These are phyloP conservation scores for Ornithoptera alexandrae DNA, from an alignment of 2,888 invertebrate genomes.

Conservation along the genomic window DNA sequence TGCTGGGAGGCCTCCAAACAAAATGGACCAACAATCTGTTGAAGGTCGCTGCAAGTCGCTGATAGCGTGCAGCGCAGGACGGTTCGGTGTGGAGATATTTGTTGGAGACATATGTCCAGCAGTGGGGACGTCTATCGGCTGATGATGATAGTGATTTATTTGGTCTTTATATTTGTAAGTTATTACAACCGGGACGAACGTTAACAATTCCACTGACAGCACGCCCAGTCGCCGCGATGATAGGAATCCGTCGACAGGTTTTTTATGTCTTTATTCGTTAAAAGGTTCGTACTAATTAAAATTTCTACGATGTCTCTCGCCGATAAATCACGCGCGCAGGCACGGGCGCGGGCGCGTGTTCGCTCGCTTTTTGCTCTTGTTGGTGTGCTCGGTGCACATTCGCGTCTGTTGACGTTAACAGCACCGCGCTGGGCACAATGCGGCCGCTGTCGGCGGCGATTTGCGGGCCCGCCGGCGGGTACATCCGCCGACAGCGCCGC, in stretches of 20 bases:
- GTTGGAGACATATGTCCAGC: too few relatives aligned
- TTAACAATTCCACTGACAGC: too few relatives aligned
- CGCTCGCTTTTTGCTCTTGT: constrained; percentile 39
- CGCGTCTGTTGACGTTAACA: constrained; percentile 46
- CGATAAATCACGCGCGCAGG: constrained; percentile 43
- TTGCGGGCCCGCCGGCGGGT: constrained; percentile 40
- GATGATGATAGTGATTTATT: too few relatives aligned
- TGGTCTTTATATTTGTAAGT: too few relatives aligned
- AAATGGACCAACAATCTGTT: too few relatives aligned
- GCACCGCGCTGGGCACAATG: constrained; percentile 45
- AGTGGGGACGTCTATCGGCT: too few relatives aligned
- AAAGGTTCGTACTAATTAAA: constrained; percentile 51
- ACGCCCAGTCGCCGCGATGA: too few relatives aligned
- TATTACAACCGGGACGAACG: too few relatives aligned
- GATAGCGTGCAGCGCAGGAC: too few relatives aligned
- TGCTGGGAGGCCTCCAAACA: too few relatives aligned
- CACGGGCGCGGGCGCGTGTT: constrained; percentile 39
- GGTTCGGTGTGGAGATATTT: too few relatives aligned
- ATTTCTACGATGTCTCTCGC: constrained; percentile 44
- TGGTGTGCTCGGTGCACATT: constrained; percentile 45
- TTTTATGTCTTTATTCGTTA: constrained; percentile 52
- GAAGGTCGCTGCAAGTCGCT: too few relatives aligned
- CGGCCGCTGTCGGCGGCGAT: constrained; percentile 44
- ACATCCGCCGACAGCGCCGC: constrained; percentile 43
- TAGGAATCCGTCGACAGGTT: constrained; percentile 40